Percentiles rank a stretch among this genome's conserved stretches.
These are phyloP conservation scores for Dipodomys stephensi DNA, from an alignment of 2,113 vertebrate species.

Conservation along the genomic window DNA sequence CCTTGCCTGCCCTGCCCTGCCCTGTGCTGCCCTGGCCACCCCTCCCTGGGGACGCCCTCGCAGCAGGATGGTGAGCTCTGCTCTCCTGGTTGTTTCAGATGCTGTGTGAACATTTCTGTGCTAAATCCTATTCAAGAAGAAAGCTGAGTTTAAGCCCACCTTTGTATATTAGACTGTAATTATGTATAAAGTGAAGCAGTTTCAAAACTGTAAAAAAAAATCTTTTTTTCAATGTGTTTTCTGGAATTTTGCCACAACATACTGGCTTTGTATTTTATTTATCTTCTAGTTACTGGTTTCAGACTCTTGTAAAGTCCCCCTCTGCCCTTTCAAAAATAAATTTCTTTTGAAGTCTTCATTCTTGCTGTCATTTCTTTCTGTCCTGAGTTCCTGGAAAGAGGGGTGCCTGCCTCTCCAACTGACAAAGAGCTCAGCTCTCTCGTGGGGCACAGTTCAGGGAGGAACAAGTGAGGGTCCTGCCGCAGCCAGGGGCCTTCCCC, in stretches of 20 bases:
- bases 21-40: no score
- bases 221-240: conserved; percentile 85
- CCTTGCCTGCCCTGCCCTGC: no score
- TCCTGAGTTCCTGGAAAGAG: neutral
- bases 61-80: neutral
- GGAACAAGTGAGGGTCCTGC: no score
- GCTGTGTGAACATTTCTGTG: conserved; percentile 82
- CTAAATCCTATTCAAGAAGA: conserved; percentile 79
- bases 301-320: conserved; percentile 90
- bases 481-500: no score
- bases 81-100: conserved; percentile 41
- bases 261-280: conserved; percentile 94
- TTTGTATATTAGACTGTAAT: conserved; percentile 94
- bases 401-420: no score
- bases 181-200: conserved; percentile 93
- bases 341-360: conserved; percentile 80
- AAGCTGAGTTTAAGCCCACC: conserved; percentile 84
- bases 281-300: conserved; percentile 89
- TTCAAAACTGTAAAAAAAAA: conserved; percentile 91
- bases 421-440: neutral
- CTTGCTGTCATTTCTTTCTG: neutral
- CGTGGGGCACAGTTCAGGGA: neutral
- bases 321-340: conserved; percentile 90
- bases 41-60: conserved; percentile 43
- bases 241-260: conserved; percentile 88